Evolutionary conservation across 2,888 invertebrate species (phyloP), one percentile per base, ranked within the genome.

Genomic region (Rhagium mordax): DNA sequence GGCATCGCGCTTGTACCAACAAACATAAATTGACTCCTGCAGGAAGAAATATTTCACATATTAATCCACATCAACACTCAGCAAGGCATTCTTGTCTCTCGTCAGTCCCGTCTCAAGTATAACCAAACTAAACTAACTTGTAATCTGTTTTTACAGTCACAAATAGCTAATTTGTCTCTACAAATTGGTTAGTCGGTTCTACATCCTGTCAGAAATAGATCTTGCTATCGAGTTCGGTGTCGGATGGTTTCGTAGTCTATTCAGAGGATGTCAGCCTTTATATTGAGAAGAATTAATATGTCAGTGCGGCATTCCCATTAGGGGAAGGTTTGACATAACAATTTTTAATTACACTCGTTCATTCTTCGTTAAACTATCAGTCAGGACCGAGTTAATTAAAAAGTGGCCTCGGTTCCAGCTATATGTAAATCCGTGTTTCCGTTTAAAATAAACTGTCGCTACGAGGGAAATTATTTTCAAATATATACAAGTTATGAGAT

Each of bases 91-190:
- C 33, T 55, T 51, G 57, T 15, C 57, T 6, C 24, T 53, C 62
- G 16, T 10, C 62, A 10, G 47, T 6, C 24, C 41, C 62, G 16
- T 10, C 62, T 53, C 27, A 48, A 29, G 47, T 48, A 18, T 73
- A 69, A 13, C 67, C 61, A 16, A 33, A 57, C 65, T 53, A 53
- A 65, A 67, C 69, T 59, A 59, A 75, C 51, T 53, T 59, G 76
- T 79, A 79, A 81, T 82, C 78, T 81, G 81, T 81, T 81, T 81
- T 81, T 78, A 81, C 80, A 78, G 77, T 61, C 74, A 71, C 76
- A 75, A 81, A 81, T 79, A 81, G 75, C 79, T 80, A 81, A 83
- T 83, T 82, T 83, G 80, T 82, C 81, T 81, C 69, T 77, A 83
- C 83, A 83, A 83, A 83, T 83, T 82, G 80, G 79, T 74, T 76